phyloP scores from a whole-genome alignment of 2,888 invertebrate genomes.

The Clusia tigrina region DNA sequence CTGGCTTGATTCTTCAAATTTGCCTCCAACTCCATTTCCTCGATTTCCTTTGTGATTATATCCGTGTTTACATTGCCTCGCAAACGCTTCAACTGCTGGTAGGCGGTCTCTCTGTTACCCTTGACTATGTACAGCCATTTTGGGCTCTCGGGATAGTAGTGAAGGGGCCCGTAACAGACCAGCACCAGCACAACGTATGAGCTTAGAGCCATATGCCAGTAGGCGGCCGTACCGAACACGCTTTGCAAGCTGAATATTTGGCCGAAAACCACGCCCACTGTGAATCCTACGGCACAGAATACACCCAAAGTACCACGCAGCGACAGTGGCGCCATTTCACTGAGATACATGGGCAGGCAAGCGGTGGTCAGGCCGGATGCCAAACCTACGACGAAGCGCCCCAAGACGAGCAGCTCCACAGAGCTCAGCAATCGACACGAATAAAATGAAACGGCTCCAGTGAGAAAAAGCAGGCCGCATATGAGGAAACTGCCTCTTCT shows the following conservation, averaged over 20 bases:
- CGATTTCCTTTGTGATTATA: conserved; percentile 70
- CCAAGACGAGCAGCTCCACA: conserved; percentile 80
- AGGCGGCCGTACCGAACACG: conserved; percentile 67
- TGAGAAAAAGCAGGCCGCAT: conserved; percentile 73
- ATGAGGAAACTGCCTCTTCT: conserved; percentile 76
- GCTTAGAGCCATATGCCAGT: conserved; percentile 81
- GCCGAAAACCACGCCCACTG: conserved; percentile 61
- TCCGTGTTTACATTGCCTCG: conserved; percentile 67
- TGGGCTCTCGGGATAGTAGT: conserved; percentile 85
- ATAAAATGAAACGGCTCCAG: conserved; percentile 75
- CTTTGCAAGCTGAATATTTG: conserved; percentile 59
- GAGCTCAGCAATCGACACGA: conserved; percentile 72
- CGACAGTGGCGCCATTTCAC: conserved; percentile 80
- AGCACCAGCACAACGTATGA: conserved; percentile 75
- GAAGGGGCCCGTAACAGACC: conserved; percentile 71
- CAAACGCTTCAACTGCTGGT: conserved; percentile 71
- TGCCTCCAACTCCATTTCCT: conserved; percentile 68
- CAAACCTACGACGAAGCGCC: conserved; percentile 80
- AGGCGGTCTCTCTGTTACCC: conserved; percentile 71
- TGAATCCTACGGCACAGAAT: conserved; percentile 68
- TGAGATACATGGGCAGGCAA: conserved; percentile 88
- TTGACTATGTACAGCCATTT: conserved; percentile 81
- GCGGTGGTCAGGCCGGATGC: conserved; percentile 84
- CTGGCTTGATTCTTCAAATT: conserved; percentile 63
- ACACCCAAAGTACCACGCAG: conserved; percentile 86